These are phyloP conservation scores for Nephrotoma flavescens DNA, from an alignment of 2,888 invertebrate genomes.

Conservation along the genomic window DNA sequence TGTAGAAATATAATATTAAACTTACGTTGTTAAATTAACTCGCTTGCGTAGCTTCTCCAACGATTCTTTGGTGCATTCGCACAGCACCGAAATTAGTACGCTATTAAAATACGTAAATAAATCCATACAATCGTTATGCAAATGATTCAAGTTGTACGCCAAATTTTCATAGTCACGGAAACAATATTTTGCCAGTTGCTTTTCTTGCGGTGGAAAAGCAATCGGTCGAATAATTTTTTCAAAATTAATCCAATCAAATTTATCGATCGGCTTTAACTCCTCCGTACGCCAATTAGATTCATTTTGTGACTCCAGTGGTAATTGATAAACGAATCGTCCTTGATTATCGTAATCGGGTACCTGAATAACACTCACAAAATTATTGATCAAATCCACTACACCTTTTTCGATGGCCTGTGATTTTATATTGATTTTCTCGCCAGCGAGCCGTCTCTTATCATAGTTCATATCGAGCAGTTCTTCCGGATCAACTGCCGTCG, in stretches of 20 bases:
- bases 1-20: neutral
- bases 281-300: constrained; percentile 30
- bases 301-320: constrained; percentile 40
- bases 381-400: constrained; percentile 60
- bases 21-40: constrained; percentile 7
- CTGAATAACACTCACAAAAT: constrained; percentile 45
- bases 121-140: constrained; percentile 63
- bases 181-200: constrained; percentile 12
- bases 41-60: constrained; percentile 55
- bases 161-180: constrained; percentile 43
- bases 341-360: constrained; percentile 32
- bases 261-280: constrained; percentile 24
- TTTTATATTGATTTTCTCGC: constrained; percentile 38
- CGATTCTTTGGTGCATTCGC: constrained; percentile 57
- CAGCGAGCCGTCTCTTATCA: constrained; percentile 32
- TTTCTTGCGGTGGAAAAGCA: constrained; percentile 23
- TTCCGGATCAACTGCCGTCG: constrained; percentile 42
- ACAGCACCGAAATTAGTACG: constrained; percentile 55
- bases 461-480: constrained; percentile 49
- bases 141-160: constrained; percentile 40
- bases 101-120: constrained; percentile 66
- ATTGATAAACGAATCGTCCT: constrained; percentile 41
- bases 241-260: constrained; percentile 30
- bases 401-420: constrained; percentile 58
- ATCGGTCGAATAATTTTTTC: constrained; percentile 26